Evolutionary conservation across 2,797 vertebrate genomes (phyloP), one percentile per base, ranked within the genome.

Genomic region (Syncerus caffer): DNA sequence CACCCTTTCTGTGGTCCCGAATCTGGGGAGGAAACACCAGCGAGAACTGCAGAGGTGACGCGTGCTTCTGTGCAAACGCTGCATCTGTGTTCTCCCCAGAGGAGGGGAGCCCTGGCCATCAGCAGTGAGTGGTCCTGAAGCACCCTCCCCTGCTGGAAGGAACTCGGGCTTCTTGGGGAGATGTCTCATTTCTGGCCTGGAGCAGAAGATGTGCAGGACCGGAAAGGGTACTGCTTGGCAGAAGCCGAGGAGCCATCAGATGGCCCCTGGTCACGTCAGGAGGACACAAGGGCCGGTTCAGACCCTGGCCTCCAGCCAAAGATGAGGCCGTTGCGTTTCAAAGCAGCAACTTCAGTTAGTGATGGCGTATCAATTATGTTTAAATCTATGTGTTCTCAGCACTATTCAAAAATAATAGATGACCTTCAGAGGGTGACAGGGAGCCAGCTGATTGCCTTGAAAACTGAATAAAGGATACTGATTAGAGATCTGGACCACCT

Each of bases 301-400:
- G 25, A 9, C 8, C 4, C 0, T 7, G 14, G 16, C 34, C 60
- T n/a, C 62, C 21, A 5, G 15, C 38, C 11, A 27, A 31, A 16
- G 47, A 29, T 21, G 21, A 57, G 25, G 1, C 17, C 2, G 0
- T 17, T 21, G 12, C 27, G 9, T 55, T 42, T 42, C 1, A 9
- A 57, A 47, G 85, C 34, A 45, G 12, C 38, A 6, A 1, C 29
- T 57, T 27, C 29, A 15, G 12, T 7, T 4, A 31, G 12, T 31
- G 51, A 57, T 1, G 34, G 57, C 31, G 16, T 29, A 15, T 23
- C 12, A 16, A 0, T 34, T 1, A 34, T 2, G 31, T 38, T 15
- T 57, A 47, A 14, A 57, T 34, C 34, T 23, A 3, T 2, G 34
- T 29, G 7, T 47, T 55, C 50, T 34, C 19, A 38, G 8, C 16